These are phyloP conservation scores for Anthopleura xanthogrammica DNA, from an alignment of 92 coral and sea anemone genomes.

Conservation along the genomic window DNA sequence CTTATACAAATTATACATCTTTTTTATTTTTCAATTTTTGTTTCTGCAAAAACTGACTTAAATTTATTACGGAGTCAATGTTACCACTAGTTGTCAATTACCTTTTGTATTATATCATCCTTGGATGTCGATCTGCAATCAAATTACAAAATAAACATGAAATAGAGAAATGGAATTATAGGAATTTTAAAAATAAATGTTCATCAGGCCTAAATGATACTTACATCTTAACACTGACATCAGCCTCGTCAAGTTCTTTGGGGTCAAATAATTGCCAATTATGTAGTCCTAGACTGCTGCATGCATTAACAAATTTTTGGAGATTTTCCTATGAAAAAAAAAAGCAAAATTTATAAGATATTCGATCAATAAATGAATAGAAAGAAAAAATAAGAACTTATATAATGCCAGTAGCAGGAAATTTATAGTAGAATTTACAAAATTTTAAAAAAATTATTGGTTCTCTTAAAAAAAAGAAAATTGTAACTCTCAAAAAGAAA, in stretches of 20 bases:
- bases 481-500: too few relatives aligned
- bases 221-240: slow-evolving; percentile 37
- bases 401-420: too few relatives aligned
- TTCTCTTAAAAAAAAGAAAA: too few relatives aligned
- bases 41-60: not conserved
- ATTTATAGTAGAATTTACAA: too few relatives aligned
- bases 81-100: not conserved
- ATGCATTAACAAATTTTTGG: slow-evolving; percentile 56
- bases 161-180: not conserved
- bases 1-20: too few relatives aligned
- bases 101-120: slow-evolving; percentile 61
- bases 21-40: not conserved
- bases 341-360: not conserved
- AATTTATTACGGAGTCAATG: not conserved
- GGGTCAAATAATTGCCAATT: slow-evolving; percentile 73
- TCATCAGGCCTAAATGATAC: slow-evolving; percentile 9
- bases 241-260: slow-evolving; percentile 48
- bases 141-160: slow-evolving; percentile 1
- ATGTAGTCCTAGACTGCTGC: slow-evolving; percentile 65
- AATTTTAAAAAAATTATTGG: too few relatives aligned
- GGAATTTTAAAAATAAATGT: not conserved
- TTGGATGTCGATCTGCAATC: slow-evolving; percentile 44
- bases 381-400: too few relatives aligned
- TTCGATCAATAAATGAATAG: not conserved
- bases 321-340: slow-evolving; percentile 52